These are phyloP conservation scores for Rhorus exstirpatorius DNA, from an alignment of 2,888 invertebrate species.

Conservation along the genomic window DNA sequence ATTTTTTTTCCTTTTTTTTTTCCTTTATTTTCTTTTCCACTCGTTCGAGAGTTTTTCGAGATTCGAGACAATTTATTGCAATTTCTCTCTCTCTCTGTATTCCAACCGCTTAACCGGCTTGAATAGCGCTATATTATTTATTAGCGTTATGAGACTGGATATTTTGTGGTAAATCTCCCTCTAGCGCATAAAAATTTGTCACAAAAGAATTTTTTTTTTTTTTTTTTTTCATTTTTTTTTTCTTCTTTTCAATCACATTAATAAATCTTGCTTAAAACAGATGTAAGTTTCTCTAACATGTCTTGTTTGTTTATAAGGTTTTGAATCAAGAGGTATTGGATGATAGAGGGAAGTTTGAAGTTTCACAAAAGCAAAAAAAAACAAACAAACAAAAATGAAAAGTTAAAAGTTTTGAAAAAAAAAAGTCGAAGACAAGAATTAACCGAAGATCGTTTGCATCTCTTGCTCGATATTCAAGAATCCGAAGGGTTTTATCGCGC, in stretches of 20 bases:
- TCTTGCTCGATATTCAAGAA: constrained; percentile 84
- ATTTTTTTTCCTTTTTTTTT: constrained; percentile 25
- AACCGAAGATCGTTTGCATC: constrained; percentile 80
- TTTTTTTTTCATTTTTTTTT: too few species aligned
- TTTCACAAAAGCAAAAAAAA: constrained; percentile 81
- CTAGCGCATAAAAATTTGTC: constrained; percentile 74
- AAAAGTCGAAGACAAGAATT: constrained; percentile 84
- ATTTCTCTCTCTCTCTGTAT: constrained; percentile 75
- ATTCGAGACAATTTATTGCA: constrained; percentile 27
- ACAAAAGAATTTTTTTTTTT: too few species aligned
- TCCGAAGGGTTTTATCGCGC: constrained; percentile 82
- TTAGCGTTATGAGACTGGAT: constrained; percentile 71
- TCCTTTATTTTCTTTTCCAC: constrained; percentile 1
- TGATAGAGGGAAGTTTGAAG: constrained; percentile 88
- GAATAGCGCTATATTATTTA: constrained; percentile 65
- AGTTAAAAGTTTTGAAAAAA: constrained; percentile 84
- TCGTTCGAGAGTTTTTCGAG: constrained; percentile 28
- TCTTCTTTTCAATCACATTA: too few species aligned
- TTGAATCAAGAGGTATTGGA: constrained; percentile 94
- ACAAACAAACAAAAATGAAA: too few species aligned
- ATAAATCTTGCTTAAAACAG: too few species aligned
- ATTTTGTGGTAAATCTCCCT: constrained; percentile 78
- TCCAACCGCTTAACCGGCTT: constrained; percentile 77
- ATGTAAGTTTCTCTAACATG: constrained; percentile 84
- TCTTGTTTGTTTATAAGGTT: constrained; percentile 94